Evolutionary conservation across 1,140 invertebrate genomes (phyloP), one percentile per base, ranked within the genome.

Genomic region (Scaptomyza montana): DNA sequence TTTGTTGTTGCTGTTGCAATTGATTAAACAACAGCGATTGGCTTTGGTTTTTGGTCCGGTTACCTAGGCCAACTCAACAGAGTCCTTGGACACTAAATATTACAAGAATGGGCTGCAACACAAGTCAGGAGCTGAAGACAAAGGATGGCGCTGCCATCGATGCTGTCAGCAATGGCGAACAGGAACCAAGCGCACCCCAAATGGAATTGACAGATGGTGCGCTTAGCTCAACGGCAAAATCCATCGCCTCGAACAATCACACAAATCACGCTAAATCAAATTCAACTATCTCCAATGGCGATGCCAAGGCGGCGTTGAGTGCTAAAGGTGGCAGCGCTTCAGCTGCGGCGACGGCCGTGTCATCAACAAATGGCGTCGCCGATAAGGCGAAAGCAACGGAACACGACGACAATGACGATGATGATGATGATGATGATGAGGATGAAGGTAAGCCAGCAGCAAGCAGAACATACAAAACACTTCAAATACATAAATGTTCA

Each of bases 211-310:
- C 50, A 6, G 73, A 68, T 39, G 64, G 56, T 12, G 50, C 33
- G 62, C 47, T 36, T 30, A 36, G 2, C 59, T 54, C 25, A 12
- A 55, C 80, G 25, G 70, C 60, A 45, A 89, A 87, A 53, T 81
- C 82, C 39, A 43, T 1, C 33, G 33, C 2, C 33, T 72, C 66
- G 28, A 77, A 72, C 65, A 89, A 78, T 86, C 87, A 77, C 51
- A 78, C 82, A 61, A 85, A 91, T 90, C 90, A 91, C 78, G 78
- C 80, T 63, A 91, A 91, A 91, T 80, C 90, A 74, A 91, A 78
- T 85, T 91, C 90, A 75, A 87, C 91, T 87, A 91, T 81, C 55
- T 84, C 82, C 41, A 91, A 91, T 59, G 90, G 90, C 50, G 87
- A 89, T 76, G 90, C 86, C 13, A 89, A 89, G 80, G 54, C 70